Evolutionary conservation across 2,797 vertebrate species (phyloP).

Genomic region (Bucorvus abyssinicus): DNA sequence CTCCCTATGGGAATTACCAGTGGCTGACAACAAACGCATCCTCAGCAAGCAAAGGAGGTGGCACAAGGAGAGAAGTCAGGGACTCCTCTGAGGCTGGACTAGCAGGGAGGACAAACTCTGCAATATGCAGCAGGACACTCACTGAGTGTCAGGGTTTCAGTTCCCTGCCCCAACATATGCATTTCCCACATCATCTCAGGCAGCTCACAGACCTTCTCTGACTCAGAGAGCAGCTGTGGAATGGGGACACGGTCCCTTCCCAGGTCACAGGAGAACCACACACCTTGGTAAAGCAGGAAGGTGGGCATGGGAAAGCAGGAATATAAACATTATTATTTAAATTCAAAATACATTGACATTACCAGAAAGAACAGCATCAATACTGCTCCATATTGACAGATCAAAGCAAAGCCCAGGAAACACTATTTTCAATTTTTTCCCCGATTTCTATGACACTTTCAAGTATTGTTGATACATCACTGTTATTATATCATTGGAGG

Average conservation of each 20-base stretch:
- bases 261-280: neutral
- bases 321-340: neutral
- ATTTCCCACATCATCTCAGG: accelerated
- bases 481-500: neutral
- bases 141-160: neutral
- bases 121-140: neutral
- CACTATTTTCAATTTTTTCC: neutral
- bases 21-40: neutral
- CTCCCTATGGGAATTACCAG: neutral
- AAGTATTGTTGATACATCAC: neutral
- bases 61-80: neutral
- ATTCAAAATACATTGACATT: neutral
- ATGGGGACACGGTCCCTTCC: neutral
- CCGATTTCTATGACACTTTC: neutral
- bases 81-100: neutral
- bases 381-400: neutral
- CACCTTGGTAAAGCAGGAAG: neutral
- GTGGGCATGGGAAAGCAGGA: neutral
- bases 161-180: neutral
- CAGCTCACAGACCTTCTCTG: neutral
- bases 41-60: neutral
- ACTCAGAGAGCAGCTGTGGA: neutral
- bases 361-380: neutral
- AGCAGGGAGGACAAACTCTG: neutral
- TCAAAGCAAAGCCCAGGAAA: neutral